phyloP scores from a whole-genome alignment of 2,888 invertebrate species.

The Aspidiotus rigidus region DNA sequence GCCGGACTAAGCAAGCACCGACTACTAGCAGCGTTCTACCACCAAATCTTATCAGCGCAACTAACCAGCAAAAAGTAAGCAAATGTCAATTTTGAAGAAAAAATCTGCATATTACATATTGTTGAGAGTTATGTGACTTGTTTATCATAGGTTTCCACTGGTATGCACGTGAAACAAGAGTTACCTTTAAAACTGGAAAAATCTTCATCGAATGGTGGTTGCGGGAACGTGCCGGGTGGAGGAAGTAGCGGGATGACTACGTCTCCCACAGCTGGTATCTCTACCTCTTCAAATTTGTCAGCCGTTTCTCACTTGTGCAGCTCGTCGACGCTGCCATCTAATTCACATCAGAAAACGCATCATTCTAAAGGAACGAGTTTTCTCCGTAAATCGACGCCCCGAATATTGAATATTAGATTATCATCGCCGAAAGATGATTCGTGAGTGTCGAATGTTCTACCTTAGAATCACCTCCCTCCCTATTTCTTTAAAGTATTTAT shows the following conservation, averaged over 20 bases:
- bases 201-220: slow-evolving; percentile 35
- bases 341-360: background rate
- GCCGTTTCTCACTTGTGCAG: background rate
- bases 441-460: too few relatives aligned
- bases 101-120: slow-evolving; percentile 2
- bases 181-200: slow-evolving; percentile 69
- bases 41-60: slow-evolving; percentile 64
- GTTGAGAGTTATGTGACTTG: slow-evolving; percentile 40
- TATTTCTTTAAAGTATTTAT: too few relatives aligned
- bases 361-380: too few relatives aligned
- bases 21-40: slow-evolving; percentile 47
- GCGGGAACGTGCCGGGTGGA: background rate
- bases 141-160: slow-evolving; percentile 37
- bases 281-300: background rate
- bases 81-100: too few relatives aligned
- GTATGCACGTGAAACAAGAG: slow-evolving; percentile 68
- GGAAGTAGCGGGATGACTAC: background rate
- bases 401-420: too few relatives aligned
- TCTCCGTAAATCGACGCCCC: too few relatives aligned
- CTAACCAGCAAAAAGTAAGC: slow-evolving; percentile 62
- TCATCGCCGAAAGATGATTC: too few relatives aligned
- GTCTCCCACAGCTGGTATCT: background rate
- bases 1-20: slow-evolving; percentile 39
- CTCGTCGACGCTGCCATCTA: slow-evolving; percentile 15
- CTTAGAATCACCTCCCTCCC: too few relatives aligned